phyloP scores from a whole-genome alignment of 2,888 invertebrate genomes.

The Luperina testacea region DNA sequence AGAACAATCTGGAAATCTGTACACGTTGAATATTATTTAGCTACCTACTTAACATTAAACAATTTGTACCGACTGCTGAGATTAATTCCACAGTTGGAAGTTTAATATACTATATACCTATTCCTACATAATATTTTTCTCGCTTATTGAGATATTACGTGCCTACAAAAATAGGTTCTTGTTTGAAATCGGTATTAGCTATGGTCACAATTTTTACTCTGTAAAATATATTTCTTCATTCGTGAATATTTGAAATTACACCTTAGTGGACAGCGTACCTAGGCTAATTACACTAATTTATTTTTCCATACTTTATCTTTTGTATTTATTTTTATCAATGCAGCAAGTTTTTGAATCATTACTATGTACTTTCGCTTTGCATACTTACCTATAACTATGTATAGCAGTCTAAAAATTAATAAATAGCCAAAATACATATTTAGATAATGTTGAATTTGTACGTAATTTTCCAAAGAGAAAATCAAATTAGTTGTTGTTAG shows the following conservation, averaged over 20 bases:
- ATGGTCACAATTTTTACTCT: not conserved
- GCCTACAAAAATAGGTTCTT: not conserved
- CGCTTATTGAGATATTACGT: not conserved
- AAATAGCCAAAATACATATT: not conserved
- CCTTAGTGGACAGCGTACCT: slow-evolving; percentile 42
- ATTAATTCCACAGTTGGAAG: too few species aligned
- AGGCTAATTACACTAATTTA: slow-evolving; percentile 9
- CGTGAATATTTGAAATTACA: not conserved
- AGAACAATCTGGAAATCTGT: not conserved
- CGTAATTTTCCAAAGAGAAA: not conserved
- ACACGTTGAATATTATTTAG: not conserved
- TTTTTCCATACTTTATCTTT: not conserved
- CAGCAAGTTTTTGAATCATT: too few species aligned
- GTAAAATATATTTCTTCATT: not conserved
- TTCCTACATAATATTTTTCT: not conserved
- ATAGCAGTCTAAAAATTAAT: not conserved
- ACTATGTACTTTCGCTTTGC: not conserved
- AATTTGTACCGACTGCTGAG: not conserved
- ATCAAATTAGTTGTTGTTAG: not conserved
- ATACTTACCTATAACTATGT: not conserved
- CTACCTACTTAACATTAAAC: not conserved
- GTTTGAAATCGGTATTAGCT: not conserved
- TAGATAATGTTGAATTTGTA: not conserved
- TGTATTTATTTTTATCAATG: not conserved
- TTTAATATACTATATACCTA: too few species aligned